phyloP scores from a whole-genome alignment of 2,888 invertebrate genomes.

The Drosophila longiperda region DNA sequence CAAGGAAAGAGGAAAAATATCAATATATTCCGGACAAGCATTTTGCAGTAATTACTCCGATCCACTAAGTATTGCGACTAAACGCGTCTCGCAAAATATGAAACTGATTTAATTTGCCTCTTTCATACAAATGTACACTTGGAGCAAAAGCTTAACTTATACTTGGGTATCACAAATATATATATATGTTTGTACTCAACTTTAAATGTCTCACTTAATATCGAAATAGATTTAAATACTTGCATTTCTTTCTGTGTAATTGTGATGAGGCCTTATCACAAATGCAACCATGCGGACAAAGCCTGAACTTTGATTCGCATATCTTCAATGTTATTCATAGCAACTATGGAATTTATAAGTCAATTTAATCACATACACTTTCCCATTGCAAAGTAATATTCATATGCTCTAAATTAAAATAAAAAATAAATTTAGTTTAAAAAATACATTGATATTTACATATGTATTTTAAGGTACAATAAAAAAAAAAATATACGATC shows the following conservation, averaged over 20 bases:
- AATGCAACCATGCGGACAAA: conserved; percentile 23
- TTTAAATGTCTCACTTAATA: background rate
- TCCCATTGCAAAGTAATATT: background rate
- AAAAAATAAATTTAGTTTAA: background rate
- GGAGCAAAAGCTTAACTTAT: background rate
- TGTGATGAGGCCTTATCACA: conserved; percentile 33
- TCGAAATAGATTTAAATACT: background rate
- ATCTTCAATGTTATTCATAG: conserved; percentile 20
- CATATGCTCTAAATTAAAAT: background rate
- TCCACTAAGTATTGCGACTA: conserved; percentile 38
- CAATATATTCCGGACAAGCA: conserved; percentile 36
- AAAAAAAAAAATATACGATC: background rate
- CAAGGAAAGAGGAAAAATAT: conserved; percentile 41
- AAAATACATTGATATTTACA: background rate
- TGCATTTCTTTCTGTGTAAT: conserved; percentile 4
- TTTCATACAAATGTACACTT: conserved; percentile 20
- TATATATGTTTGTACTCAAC: background rate
- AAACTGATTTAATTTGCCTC: background rate
- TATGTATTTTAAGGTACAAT: background rate
- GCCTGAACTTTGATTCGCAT: conserved; percentile 33
- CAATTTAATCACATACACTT: background rate
- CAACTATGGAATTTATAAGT: background rate
- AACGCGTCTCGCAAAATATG: conserved; percentile 8
- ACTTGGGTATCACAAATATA: background rate
- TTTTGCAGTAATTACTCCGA: conserved; percentile 16